phyloP scores from a whole-genome alignment of 2,113 vertebrate species.

The Muntiacus muntjak region DNA sequence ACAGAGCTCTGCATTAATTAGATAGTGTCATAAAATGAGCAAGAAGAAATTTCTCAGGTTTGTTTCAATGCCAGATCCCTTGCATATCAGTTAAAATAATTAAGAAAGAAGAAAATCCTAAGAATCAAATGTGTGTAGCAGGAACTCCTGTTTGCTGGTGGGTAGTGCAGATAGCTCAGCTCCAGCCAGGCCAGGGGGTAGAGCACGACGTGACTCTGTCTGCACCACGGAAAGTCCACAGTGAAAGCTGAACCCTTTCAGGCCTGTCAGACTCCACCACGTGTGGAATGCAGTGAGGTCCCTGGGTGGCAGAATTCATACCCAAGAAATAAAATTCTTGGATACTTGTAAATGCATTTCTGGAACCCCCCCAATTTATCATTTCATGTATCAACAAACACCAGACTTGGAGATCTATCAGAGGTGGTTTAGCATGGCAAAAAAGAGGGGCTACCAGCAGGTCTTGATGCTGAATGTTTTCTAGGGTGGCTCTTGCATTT shows the following conservation, averaged over 20 bases:
- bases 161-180: not conserved
- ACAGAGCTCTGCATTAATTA: not conserved
- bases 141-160: not conserved
- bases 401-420: not conserved
- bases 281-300: not conserved
- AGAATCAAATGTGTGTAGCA: not conserved
- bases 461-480: not conserved
- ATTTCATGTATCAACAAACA: not conserved
- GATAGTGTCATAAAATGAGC: not conserved
- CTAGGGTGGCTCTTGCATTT: conserved; percentile 3
- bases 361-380: not conserved
- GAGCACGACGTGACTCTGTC: not conserved
- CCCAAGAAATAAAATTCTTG: not conserved
- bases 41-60: not conserved
- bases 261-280: not conserved
- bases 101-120: not conserved
- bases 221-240: not conserved
- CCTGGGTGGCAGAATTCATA: not conserved
- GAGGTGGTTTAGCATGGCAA: not conserved
- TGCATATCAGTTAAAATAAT: not conserved
- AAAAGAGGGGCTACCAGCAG: not conserved
- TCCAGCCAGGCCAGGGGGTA: not conserved
- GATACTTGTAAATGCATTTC: not conserved
- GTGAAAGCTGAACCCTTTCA: not conserved
- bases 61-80: not conserved